phyloP scores from a whole-genome alignment of 1,140 invertebrate genomes.

The Alviniconcha marisindica region DNA sequence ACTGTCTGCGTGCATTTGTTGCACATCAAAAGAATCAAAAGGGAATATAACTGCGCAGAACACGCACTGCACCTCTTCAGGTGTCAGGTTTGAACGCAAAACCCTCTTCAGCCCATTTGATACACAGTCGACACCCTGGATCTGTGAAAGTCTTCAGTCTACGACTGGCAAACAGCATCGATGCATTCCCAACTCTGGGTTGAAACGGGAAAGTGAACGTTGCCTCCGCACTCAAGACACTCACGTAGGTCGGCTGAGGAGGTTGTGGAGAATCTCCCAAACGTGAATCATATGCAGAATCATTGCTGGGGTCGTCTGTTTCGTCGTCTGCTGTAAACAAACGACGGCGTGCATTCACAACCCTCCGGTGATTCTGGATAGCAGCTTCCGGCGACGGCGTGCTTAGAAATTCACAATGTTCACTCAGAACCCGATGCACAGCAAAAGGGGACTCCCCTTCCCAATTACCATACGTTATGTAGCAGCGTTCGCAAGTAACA shows the following conservation, averaged over 20 bases:
- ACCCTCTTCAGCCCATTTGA: conserved; percentile 42
- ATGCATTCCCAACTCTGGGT: conserved; percentile 36
- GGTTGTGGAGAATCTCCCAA: neutral
- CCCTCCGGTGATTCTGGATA: neutral
- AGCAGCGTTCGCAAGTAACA: conserved; percentile 43
- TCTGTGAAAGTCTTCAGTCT: conserved; percentile 44
- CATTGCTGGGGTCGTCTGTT: neutral
- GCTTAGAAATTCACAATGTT: conserved; percentile 43
- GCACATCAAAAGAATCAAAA: conserved; percentile 18
- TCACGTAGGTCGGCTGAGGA: neutral
- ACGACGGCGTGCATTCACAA: conserved; percentile 3
- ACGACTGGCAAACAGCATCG: conserved; percentile 43
- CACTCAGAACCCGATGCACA: conserved; percentile 45
- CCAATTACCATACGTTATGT: conserved; percentile 36
- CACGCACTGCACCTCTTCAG: conserved; percentile 42
- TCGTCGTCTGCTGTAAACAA: neutral
- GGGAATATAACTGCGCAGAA: conserved; percentile 36
- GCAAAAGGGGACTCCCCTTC: conserved; percentile 46
- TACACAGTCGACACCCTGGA: conserved; percentile 14
- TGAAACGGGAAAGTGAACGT: conserved; percentile 25
- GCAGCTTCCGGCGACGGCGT: conserved; percentile 16
- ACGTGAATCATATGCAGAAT: neutral
- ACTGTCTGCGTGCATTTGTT: conserved; percentile 22
- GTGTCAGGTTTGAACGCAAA: conserved; percentile 36
- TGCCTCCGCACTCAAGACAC: conserved; percentile 5